Base-by-base conservation (phyloP, 1,140 invertebrate genomes). In the Spodoptera frugiperda region DNA sequence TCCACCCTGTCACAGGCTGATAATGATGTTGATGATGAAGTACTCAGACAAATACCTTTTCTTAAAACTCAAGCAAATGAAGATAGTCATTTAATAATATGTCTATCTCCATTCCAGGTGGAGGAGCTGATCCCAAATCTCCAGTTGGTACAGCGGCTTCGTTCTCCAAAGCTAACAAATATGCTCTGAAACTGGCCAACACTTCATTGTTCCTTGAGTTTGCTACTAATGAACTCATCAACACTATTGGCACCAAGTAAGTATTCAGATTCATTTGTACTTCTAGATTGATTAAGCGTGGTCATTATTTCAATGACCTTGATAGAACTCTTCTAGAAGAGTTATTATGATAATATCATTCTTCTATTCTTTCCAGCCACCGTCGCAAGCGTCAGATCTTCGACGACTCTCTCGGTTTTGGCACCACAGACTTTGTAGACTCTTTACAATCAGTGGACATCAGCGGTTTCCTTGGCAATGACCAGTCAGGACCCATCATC, bases 151-250 rank as follows among this genome's bases (percentile, higher is more conserved):
- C 96, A 0, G 97, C 97, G 14, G 98, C 97, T 0, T 98, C 97
- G 9, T 98, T 98, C 92, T 97, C 97, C 49, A 97, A 98, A 83
- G 97, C 98, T 1, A 98, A 97, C 87, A 95, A 96, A 86, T 96
- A 97, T 78, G 97, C 98, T 5, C 88, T 98, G 0, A 94, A 96
- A 39, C 88, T 98, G 10, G 97, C 98, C 2, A 98, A 99, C 82
- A 96, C 97, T 3, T 98, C 98, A 0, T 94, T 98, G n/a, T 95
- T 98, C 67, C 96, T 97, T 59, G 98, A 99, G 89, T 96, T 98
- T 79, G 97, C 97, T 0, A 98, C 98, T 0, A 97, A 97, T 80
- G 97, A 98, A 91, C 96, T 98, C 10, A 85, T 98, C 1, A 97
- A 97, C 80, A 95, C 95, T 0, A 83, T 96, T 30, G 95, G 96